These are phyloP conservation scores for Cyprinus carpio DNA, from an alignment of 2,113 vertebrate genomes.

Conservation along the genomic window DNA sequence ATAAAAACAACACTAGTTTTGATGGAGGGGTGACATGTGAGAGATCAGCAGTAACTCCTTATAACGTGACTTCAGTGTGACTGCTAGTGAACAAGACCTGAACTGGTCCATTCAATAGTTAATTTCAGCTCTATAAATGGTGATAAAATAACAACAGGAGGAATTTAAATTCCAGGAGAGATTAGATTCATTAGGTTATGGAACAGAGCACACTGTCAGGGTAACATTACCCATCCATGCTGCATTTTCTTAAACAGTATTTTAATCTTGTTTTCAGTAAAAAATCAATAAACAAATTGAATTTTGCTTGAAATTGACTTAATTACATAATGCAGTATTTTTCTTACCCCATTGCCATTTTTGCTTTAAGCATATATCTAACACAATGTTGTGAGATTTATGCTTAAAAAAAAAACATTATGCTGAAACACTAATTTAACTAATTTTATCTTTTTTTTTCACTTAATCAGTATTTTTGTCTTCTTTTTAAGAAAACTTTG, in stretches of 20 bases:
- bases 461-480: too few relatives aligned
- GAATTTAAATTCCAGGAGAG: neutral
- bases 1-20: slow-evolving; percentile 73
- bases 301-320: neutral
- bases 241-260: neutral
- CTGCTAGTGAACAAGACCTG: neutral
- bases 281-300: neutral
- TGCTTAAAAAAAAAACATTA: too few relatives aligned
- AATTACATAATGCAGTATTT: too few relatives aligned
- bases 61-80: slow-evolving; percentile 1
- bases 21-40: slow-evolving; percentile 67
- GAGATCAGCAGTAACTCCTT: slow-evolving; percentile 63
- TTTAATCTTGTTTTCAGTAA: neutral
- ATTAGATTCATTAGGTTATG: slow-evolving; percentile 9
- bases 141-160: slow-evolving; percentile 14
- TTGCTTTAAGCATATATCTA: too few relatives aligned
- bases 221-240: neutral
- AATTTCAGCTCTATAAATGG: neutral
- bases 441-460: too few relatives aligned
- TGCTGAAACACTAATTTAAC: too few relatives aligned
- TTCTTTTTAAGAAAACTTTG: too few relatives aligned
- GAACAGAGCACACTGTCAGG: neutral
- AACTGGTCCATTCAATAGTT: neutral
- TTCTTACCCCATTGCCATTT: too few relatives aligned
- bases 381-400: too few relatives aligned